A percentile compares a stretch with the other conserved stretches of the same genome.
Conservation (phyloP, 2,797 vertebrate species). For the Scleropages formosus region DNA sequence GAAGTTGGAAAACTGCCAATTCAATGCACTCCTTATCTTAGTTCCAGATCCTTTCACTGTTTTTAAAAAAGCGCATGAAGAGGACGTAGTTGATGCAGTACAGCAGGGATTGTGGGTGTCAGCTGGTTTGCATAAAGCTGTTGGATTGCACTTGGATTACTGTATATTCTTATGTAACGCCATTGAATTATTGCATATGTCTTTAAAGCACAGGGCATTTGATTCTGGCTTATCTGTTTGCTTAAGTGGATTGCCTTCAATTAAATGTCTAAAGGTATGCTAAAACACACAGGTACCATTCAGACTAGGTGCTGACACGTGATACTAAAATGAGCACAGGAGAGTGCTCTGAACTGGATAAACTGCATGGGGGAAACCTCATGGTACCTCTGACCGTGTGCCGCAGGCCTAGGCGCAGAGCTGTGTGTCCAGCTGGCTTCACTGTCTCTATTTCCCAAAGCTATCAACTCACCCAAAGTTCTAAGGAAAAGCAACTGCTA, state of each 20-base stretch:
- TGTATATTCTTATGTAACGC: neutral
- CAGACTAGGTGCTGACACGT: too few species aligned
- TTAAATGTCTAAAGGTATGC: constrained; percentile 10
- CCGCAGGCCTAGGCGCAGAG: neutral
- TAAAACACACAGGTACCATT: neutral
- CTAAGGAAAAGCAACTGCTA: neutral
- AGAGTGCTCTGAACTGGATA: neutral
- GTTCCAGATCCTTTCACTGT: neutral
- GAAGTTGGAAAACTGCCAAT: neutral
- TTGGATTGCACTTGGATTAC: neutral
- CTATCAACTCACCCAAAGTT: constrained; percentile 2
- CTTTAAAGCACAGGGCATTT: neutral
- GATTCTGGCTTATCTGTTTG: neutral
- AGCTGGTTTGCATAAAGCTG: neutral
- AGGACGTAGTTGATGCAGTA: neutral
- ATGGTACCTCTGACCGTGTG: neutral
- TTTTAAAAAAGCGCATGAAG: constrained; percentile 2
- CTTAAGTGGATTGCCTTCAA: neutral
- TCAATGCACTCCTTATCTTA: neutral
- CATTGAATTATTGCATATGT: neutral
- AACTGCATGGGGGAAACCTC: neutral
- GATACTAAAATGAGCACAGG: constrained; percentile 1
- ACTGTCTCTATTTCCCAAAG: neutral
- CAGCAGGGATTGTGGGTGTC: neutral
- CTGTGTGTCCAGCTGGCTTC: neutral